Evolutionary conservation across 2,888 invertebrate genomes (phyloP), one percentile per base, ranked within the genome.

Genomic region (Digitonthophagus gazella): DNA sequence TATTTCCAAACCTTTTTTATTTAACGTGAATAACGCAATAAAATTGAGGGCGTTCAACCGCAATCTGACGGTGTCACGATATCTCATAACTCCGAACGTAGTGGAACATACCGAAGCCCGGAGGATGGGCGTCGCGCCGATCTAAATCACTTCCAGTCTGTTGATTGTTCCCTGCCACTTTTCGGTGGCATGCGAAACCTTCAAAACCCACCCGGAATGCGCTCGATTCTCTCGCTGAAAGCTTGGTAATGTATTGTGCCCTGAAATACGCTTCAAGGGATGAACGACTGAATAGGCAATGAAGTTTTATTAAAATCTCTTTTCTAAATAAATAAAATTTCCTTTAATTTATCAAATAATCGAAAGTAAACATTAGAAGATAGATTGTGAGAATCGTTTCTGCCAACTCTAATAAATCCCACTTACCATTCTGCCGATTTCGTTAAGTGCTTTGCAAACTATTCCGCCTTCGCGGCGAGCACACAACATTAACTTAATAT

Each of bases 141-240:
- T 75, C 77, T 80, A 79, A 80, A 79, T 79, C 80, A 80, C 79
- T 79, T 79, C 76, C 78, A 78, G 76, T 78, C 80, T 77, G 78
- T 78, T 79, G 78, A 75, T 73, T 75, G 75, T 74, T 76, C 75
- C 73, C 72, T 74, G 74, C 75, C 76, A 77, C 78, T 77, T 77
- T 78, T 19, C 16, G 14, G n/a, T n/a, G 28, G 28, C 28, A 44
- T 44, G 28, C 3, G 28, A 44, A 44, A 44, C 28, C 28, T 44
- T 44, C 28, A 44, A 44, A 44, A 44, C 6, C 6, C 11, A 6
- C 6, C 28, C 11, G 28, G 28, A 44, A 44, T 44, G 28, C 28
- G 11, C 28, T 1, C 28, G 28, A 44, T 44, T 44, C 28, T 44
- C 28, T 3, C 3, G 28, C 6, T 44, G 28, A 44, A 44, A 44